Conservation (phyloP, 1,140 invertebrate genomes). For the Asbolus verrucosus region DNA sequence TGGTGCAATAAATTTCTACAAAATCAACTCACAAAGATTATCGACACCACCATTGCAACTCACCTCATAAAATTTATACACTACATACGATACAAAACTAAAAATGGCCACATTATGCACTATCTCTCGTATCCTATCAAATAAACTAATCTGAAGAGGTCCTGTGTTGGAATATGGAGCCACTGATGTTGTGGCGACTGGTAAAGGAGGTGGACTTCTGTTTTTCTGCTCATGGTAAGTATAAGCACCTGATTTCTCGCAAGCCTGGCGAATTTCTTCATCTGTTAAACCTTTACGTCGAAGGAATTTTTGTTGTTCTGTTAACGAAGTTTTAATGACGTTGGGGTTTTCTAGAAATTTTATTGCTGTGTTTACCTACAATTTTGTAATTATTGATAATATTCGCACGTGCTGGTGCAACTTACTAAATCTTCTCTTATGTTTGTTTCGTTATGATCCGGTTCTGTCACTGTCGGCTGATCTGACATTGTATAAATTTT, state of each 20-base stretch:
- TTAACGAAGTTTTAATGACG: conserved; percentile 78
- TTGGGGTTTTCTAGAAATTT: conserved; percentile 89
- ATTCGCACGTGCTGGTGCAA: too few species aligned
- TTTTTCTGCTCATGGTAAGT: conserved; percentile 54
- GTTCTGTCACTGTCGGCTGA: neutral
- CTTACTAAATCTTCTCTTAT: conserved; percentile 51
- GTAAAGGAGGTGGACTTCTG: conserved; percentile 47
- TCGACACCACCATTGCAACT: conserved; percentile 25
- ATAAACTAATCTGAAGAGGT: conserved; percentile 59
- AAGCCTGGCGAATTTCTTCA: conserved; percentile 81
- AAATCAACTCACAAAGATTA: conserved; percentile 16
- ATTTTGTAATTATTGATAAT: too few species aligned
- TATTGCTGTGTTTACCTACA: conserved; percentile 85
- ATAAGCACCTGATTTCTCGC: conserved; percentile 71
- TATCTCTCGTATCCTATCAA: conserved; percentile 74
- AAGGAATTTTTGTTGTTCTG: conserved; percentile 84
- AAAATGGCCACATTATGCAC: conserved; percentile 76
- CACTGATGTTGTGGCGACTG: conserved; percentile 14
- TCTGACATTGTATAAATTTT: conserved; percentile 13
- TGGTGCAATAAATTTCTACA: conserved; percentile 62
- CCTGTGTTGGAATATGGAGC: conserved; percentile 38
- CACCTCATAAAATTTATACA: conserved; percentile 82
- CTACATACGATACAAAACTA: conserved; percentile 76
- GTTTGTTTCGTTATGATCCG: neutral
- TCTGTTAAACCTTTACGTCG: conserved; percentile 83